Base-by-base conservation (phyloP, 92 coral and sea anemone genomes). In the Phymanthus crucifer region DNA sequence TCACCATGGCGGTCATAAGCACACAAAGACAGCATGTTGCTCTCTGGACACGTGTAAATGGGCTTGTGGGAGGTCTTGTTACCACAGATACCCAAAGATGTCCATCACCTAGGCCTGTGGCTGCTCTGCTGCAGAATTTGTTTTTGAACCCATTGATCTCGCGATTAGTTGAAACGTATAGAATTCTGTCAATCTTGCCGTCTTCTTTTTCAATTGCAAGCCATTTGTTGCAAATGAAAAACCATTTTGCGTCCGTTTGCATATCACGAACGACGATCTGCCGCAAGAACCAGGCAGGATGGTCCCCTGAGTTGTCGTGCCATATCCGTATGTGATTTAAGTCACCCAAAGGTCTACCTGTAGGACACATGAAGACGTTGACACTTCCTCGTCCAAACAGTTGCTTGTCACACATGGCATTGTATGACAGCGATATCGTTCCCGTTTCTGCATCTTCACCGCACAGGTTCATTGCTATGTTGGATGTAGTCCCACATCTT, bases 61-160 rank as follows among this genome's bases (percentile, higher is more conserved):
- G 91, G 77, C 98, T 95, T 72, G 90, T 84, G 6, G 98, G 97
- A 18, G 97, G 97, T 79, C 98, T 92, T 72, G 98, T 88, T 58
- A 93, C 78, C 18, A 95, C 94, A 35, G 98, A 95, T 17, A 95
- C 86, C 98, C 98, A 95, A 16, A 95, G 84, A 74, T 95, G 98
- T 47, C 96, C 98, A 84, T 95, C 98, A 34, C 95, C 97, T 27
- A 95, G 80, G 67, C 95, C 98, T 50, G 80, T 73, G 10, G 91
- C 79, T 26, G 95, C 93, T 29, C 95, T 86, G 54, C 89, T 88
- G 88, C 85, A 87, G 75, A 95, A 95, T 83, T 90, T 88, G 81
- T 95, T 93, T 77, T 66, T 89, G 67, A 95, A 95, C 77, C 94
- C 90, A 84, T 89, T 89, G 70, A 93, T 78, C 54, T 95, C 98